Evolutionary conservation across 1,140 invertebrate genomes (phyloP).

Genomic region (Lepidostoma basale): DNA sequence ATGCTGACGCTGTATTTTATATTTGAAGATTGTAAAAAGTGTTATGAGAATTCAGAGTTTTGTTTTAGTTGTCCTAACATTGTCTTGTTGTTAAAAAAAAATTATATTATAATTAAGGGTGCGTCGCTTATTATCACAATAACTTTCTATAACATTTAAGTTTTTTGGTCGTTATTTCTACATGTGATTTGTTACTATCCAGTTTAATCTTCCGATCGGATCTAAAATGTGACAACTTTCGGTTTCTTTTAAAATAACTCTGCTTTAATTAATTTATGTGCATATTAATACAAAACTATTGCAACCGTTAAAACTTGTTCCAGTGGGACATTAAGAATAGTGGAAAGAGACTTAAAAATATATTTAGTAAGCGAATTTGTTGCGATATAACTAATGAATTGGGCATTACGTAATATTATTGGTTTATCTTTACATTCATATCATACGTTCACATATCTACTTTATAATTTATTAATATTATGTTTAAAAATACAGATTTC

Average conservation of each 20-base stretch:
- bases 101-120: too few species aligned
- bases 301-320: neutral
- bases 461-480: neutral
- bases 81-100: too few species aligned
- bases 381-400: neutral
- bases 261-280: constrained; percentile 20
- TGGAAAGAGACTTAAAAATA: constrained; percentile 11
- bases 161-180: too few species aligned
- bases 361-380: neutral
- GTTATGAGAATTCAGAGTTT: too few species aligned
- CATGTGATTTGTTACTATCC: too few species aligned
- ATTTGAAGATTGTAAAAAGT: too few species aligned
- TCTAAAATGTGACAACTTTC: constrained; percentile 20
- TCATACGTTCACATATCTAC: neutral
- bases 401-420: neutral
- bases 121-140: too few species aligned
- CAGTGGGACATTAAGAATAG: neutral
- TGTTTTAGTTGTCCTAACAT: too few species aligned
- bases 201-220: neutral
- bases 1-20: too few species aligned
- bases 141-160: too few species aligned
- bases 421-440: neutral
- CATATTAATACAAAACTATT: constrained; percentile 16
- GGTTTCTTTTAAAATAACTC: constrained; percentile 6
- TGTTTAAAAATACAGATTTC: neutral